Base-by-base conservation (phyloP, 23 tunicate species). In the Oikopleura vanhoeffeni region DNA sequence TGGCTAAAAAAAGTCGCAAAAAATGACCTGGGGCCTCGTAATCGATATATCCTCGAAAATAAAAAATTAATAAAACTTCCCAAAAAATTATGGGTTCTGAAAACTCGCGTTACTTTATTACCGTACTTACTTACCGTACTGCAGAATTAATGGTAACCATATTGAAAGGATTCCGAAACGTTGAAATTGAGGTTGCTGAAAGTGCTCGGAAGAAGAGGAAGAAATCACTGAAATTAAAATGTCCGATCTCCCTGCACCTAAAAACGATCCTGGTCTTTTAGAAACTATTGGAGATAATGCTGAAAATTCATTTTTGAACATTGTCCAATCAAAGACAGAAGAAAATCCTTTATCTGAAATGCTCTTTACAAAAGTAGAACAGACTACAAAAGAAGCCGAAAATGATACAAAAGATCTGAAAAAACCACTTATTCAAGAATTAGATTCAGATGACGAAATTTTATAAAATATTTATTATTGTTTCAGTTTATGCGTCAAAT, bases 401-500 rank as follows among this genome's bases (percentile, higher is more conserved):
- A 18, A 38, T 33, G 36, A 33, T 2, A 33, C 27, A 30, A 18
- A 49, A 49, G 18, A 8, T 49, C 3, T 71, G 3, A 71, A 18
- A 30, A 71, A 71, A 30, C 79, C 79, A 32, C 27, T 71, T 18
- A 71, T 71, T 38, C 38, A 71, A 71, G 79, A 71, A 38, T 30
- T 71, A 18, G 79, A 71, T 71, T 71, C 79, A 18, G 79, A 71
- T 71, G 79, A 71, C 38, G 79, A 71, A n/a, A n/a, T n/a, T n/a
- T n/a, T n/a, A n/a, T n/a, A n/a, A n/a, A n/a, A n/a, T n/a, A n/a
- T n/a, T n/a, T n/a, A n/a, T n/a, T n/a, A n/a, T n/a, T n/a, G n/a
- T n/a, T n/a, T n/a, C n/a, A n/a, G n/a, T n/a, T n/a, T n/a, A n/a
- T n/a, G n/a, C n/a, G n/a, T n/a, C n/a, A n/a, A n/a, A n/a, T n/a